Evolutionary conservation across 2,797 vertebrate species (phyloP), one percentile per base, ranked within the genome.

Genomic region (Hydrophis major): DNA sequence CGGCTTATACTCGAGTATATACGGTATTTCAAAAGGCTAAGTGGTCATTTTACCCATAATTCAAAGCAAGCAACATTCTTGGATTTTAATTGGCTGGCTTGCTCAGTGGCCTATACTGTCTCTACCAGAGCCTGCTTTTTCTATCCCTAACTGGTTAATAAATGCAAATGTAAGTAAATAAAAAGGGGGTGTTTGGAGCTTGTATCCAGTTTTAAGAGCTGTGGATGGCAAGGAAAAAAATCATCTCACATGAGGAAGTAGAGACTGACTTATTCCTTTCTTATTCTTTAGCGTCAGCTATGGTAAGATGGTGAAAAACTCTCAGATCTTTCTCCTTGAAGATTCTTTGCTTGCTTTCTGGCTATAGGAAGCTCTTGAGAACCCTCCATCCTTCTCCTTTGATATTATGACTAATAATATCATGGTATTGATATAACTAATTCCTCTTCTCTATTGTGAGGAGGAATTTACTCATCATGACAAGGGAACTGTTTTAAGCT

Each of bases 131-230:
- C 22, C 37, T 56, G 4, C 86, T 87, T 13, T 27, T 16, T 57
- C 37, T n/a, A 59, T 7, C 27, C 86, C 60, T 1, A 92, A 93
- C 92, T 18, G 25, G 28, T 93, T 93, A 92, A 90, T 87, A 91
- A 93, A 78, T 55, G 74, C 6, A 6, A n/a, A 87, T 55, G 37
- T 87, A 91, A 95, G 91, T 53, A 53, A 53, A 53, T 53, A 53
- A 53, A 53, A 53, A 32, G 74, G 13, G 4, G 10, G 37, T 86
- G 78, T 10, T 88, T 53, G 57, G 59, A 28, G 22, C 5, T 78
- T n/a, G 8, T 47, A 27, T 74, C 53, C 37, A 59, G 27, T 11
- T 32, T 78, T 59, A 55, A 55, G 55, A 92, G 10, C 47, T 74
- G n/a, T n/a, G 27, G 12, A 8, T 63, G 57, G 27, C 32, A 50